A percentile compares a stretch with the other conserved stretches of the same genome.
phyloP scores from a whole-genome alignment of 2,113 vertebrate species.

The Poecilia latipinna region DNA sequence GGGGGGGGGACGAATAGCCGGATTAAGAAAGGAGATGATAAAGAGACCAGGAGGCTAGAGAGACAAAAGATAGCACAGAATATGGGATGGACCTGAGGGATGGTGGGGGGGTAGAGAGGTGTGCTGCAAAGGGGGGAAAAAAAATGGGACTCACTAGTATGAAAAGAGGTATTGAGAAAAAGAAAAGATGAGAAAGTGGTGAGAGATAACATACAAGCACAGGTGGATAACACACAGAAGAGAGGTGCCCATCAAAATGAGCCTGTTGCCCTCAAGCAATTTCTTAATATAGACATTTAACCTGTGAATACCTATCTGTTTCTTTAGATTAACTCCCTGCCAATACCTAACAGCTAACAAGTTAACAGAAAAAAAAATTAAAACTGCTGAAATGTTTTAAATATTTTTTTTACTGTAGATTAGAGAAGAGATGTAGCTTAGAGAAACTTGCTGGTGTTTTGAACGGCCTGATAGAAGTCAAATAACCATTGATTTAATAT shows the following conservation, averaged over 20 bases:
- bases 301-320: conserved; percentile 43
- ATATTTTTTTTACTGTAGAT: no score
- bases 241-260: conserved; percentile 30
- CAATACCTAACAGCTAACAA: neutral
- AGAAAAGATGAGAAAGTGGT: conserved; percentile 72
- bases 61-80: conserved; percentile 56
- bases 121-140: neutral
- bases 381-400: neutral
- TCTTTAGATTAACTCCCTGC: conserved; percentile 17
- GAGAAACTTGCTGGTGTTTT: neutral
- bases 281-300: conserved; percentile 44
- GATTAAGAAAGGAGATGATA: conserved; percentile 67
- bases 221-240: conserved; percentile 51
- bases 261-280: conserved; percentile 44
- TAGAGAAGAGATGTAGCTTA: no score
- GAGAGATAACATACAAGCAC: conserved; percentile 58
- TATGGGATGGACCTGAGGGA: conserved; percentile 39
- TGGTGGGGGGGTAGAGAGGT: conserved; percentile 4
- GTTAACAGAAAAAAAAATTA: neutral
- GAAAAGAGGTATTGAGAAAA: conserved; percentile 69
- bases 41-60: conserved; percentile 37
- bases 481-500: neutral
- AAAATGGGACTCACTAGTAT: conserved; percentile 38
- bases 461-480: neutral
- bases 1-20: conserved; percentile 57